Evolutionary conservation across 2,888 invertebrate genomes (phyloP).

Genomic region (Drosophila subsilvestris): DNA sequence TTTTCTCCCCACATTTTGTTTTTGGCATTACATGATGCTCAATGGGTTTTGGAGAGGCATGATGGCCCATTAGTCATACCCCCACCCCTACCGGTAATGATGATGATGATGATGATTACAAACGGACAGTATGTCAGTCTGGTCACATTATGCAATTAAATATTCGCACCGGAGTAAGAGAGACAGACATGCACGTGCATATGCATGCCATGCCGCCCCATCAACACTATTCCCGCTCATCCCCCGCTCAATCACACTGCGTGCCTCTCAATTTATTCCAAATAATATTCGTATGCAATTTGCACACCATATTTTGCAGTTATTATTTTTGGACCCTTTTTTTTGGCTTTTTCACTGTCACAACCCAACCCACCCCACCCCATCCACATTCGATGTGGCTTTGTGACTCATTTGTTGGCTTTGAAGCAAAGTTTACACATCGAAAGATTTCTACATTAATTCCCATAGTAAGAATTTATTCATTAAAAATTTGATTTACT

Average conservation of each 20-base stretch:
- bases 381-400: not conserved
- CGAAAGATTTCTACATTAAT: too few relatives aligned
- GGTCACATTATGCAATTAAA: conserved; percentile 48
- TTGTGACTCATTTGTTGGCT: not conserved
- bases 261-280: not conserved
- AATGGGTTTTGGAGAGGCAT: conserved; percentile 1
- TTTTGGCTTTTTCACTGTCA: not conserved
- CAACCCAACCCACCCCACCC: not conserved
- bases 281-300: not conserved
- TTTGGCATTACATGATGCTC: conserved; percentile 50
- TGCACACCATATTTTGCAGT: not conserved
- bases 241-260: not conserved
- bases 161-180: conserved; percentile 30
- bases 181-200: conserved; percentile 22
- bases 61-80: conserved; percentile 48
- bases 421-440: not conserved
- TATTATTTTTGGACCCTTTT: not conserved
- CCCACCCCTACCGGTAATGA: conserved; percentile 24
- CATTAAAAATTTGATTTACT: not conserved
- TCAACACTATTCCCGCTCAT: too few relatives aligned
- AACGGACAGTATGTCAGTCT: conserved; percentile 40
- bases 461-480: not conserved
- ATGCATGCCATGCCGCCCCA: too few relatives aligned
- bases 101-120: conserved; percentile 32
- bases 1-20: conserved; percentile 19